Percentiles rank a stretch among this genome's conserved stretches.
phyloP scores from a whole-genome alignment of 2,797 vertebrate species.

The Onychomys arenicola region DNA sequence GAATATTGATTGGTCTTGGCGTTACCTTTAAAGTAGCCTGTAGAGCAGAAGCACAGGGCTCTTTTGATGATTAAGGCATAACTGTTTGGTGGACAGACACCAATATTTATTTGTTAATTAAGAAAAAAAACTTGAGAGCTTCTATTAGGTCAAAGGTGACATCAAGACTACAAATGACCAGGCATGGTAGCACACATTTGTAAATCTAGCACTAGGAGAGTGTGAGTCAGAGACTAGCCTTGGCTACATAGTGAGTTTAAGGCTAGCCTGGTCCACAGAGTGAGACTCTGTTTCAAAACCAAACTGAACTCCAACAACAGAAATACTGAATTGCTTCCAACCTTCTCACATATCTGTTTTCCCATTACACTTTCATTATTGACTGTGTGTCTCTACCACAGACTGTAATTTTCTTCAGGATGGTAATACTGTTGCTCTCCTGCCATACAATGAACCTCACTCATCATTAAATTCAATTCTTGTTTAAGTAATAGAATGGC shows the following conservation, averaged over 20 bases:
- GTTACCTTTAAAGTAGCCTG: neutral
- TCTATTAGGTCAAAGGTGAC: neutral
- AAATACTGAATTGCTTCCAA: neutral
- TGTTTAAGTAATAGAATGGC: neutral
- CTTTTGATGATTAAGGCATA: neutral
- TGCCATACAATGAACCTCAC: neutral
- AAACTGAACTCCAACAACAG: neutral
- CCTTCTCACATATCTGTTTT: accelerated
- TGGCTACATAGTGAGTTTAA: neutral
- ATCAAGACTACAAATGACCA: too few relatives aligned
- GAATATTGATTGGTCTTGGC: neutral
- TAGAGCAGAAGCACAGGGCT: neutral
- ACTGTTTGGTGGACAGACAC: neutral
- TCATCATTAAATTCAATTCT: neutral
- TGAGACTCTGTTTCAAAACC: neutral
- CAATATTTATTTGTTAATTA: neutral
- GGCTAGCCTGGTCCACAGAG: neutral
- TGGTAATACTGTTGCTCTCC: neutral
- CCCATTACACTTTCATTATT: accelerated
- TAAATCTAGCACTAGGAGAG: neutral
- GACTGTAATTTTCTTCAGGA: neutral
- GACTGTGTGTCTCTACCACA: accelerated
- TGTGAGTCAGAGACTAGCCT: neutral
- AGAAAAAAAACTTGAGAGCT: too few relatives aligned
- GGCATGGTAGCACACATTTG: neutral